Base-by-base conservation (phyloP, 2,797 vertebrate genomes). In the Pyrocephalus nanus region DNA sequence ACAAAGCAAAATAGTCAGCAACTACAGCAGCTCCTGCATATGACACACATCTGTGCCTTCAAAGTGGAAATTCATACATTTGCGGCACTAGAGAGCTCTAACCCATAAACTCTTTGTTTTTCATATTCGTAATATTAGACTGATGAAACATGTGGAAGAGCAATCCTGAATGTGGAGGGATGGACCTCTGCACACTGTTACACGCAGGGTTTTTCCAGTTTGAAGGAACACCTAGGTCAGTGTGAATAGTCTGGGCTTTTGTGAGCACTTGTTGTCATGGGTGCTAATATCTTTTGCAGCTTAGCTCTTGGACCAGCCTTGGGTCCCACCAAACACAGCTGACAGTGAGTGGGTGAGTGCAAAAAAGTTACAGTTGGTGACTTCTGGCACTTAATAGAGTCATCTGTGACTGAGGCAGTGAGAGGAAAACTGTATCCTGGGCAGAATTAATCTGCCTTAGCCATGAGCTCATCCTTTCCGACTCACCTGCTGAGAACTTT, bases 401-500 rank as follows among this genome's bases (percentile, higher is more conserved):
- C 4, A 0, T 53, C 69, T 72, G 61, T 25, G 86, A 79, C 69
- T 83, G 61, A 90, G 82, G 72, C n/a, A 69, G 12, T 19, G 69
- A 74, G 1, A 84, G 90, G 40, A 78, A 70, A 90, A 48, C 50
- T 51, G 27, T 34, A 38, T 42, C 79, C 76, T n/a, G 42, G 72
- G 62, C 58, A 90, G 76, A 58, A 60, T 75, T 66, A 81, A 73
- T 92, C 82, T 93, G 73, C 70, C 23, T 65, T 81, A 88, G 61
- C 66, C 62, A n/a, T 92, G 94, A 96, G 79, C 66, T 96, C 83
- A 86, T 75, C 83, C 62, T 30, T 65, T 88, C 66, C 92, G 77
- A 95, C 86, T 95, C 95, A 87, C 69, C 70, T n/a, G 9, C 61
- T 53, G 19, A 64, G 50, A 32, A 45, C 73, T 57, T 88, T 88